Base-by-base conservation (phyloP, 2,113 vertebrate genomes). In the Upupa epops region DNA sequence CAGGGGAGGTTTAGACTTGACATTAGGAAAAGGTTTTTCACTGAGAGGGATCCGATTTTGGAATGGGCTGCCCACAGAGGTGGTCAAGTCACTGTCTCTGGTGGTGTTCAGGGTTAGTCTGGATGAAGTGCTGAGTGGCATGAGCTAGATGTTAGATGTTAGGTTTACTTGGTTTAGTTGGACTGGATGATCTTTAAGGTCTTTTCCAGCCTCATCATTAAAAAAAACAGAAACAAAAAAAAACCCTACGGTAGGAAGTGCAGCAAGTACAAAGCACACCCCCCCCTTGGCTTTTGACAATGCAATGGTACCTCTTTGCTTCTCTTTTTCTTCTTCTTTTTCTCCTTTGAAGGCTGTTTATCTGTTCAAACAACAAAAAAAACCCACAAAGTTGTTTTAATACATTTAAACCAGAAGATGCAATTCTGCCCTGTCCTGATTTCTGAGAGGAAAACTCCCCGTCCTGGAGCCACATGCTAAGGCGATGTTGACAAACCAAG, bases 261-360 rank as follows among this genome's bases (percentile, higher is more conserved):
- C 2, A 24, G 17, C 7, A 66, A 26, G 74, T 0, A 6, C 16
- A 49, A 34, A 25, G 45, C 48, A 36, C 70, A 8, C 32, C 24
- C 40, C 42, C 32, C 20, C 86, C 60, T 40, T 20, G 68, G 9
- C 59, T 76, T 54, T 45, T 5, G 60, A 19, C 13, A 68, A 89
- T 59, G 46, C 34, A 60, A 15, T 13, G 16, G 51, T 96, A 99
- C 99, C 98, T 99, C 99, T 97, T 98, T 99, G 96, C 83, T 93
- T 83, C 98, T 99, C 95, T 99, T 99, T 92, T 99, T 99, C 93
- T 99, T 99, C 97, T 99, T 99, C 96, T 99, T 99, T 49, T 99
- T 99, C 94, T 99, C 99, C 96, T 98, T 99, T 37, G 96, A 97
- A 72, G 97, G 72, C 17, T 95, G 96, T 91, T 99, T 98, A 87